These are phyloP conservation scores for Pseudorectes ferrugineus DNA, from an alignment of 2,113 vertebrate species.

Conservation along the genomic window DNA sequence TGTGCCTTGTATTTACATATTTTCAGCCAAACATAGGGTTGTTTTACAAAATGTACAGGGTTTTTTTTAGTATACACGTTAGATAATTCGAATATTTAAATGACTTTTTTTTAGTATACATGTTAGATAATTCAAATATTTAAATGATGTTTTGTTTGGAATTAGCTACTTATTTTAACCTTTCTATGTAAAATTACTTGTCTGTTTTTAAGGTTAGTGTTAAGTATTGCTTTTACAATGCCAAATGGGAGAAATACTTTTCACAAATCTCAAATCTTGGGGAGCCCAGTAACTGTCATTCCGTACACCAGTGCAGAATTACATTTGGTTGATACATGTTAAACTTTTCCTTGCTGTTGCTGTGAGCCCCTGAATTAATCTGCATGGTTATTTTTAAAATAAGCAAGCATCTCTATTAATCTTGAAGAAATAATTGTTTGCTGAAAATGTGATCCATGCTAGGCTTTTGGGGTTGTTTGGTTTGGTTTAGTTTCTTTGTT, in stretches of 20 bases:
- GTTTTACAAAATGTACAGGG: background rate
- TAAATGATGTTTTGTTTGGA: background rate
- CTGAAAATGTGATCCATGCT: background rate
- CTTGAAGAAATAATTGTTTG: background rate
- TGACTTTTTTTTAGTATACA: accelerated
- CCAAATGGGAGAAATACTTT: background rate
- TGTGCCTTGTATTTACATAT: background rate
- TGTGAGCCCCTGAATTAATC: background rate
- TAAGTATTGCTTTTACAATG: background rate
- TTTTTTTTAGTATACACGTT: accelerated
- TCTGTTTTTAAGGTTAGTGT: background rate
- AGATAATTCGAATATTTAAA: background rate
- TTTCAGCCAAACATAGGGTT: background rate
- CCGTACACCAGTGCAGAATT: background rate
- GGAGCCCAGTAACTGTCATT: background rate
- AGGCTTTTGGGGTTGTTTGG: background rate
- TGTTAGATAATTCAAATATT: background rate
- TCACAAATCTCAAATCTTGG: background rate
- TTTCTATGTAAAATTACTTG: background rate
- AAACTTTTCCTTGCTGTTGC: background rate
- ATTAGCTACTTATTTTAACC: background rate
- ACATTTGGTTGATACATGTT: background rate
- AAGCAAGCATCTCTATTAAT: background rate
- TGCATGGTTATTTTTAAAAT: background rate
- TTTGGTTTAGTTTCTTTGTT: background rate